Conservation (phyloP, 2,797 vertebrate genomes). For the Falco columbarius region DNA sequence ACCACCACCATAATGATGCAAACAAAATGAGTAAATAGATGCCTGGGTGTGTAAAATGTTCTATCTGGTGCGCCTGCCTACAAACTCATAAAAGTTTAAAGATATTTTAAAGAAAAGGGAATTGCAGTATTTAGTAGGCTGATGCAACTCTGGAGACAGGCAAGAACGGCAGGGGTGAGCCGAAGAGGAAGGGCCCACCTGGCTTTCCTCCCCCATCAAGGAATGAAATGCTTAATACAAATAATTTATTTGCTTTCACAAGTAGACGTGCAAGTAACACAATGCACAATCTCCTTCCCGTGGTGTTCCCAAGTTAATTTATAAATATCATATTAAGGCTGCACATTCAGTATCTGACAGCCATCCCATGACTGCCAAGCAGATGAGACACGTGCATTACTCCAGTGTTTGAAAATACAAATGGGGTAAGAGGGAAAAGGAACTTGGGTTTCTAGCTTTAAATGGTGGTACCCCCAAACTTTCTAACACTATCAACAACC, state of each 20-base stretch:
- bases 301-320: not conserved
- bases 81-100: not conserved
- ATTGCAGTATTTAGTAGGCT: fast-evolving
- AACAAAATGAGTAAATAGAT: not conserved
- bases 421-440: not conserved
- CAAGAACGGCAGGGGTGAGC: not conserved
- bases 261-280: not conserved
- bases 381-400: not conserved
- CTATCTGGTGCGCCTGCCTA: not conserved
- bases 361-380: not conserved
- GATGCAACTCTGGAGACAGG: not conserved
- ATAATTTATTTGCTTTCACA: not conserved
- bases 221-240: not conserved
- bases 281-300: fast-evolving
- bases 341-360: not conserved
- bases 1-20: not conserved
- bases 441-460: not conserved
- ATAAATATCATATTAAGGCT: not conserved
- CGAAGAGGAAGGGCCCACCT: not conserved
- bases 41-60: not conserved
- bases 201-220: not conserved
- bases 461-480: not conserved
- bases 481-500: not conserved
- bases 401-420: not conserved
- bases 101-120: not conserved